Evolutionary conservation across 2,113 vertebrate species (phyloP), one percentile per base, ranked within the genome.

Genomic region (Drymodes brunneopygia): DNA sequence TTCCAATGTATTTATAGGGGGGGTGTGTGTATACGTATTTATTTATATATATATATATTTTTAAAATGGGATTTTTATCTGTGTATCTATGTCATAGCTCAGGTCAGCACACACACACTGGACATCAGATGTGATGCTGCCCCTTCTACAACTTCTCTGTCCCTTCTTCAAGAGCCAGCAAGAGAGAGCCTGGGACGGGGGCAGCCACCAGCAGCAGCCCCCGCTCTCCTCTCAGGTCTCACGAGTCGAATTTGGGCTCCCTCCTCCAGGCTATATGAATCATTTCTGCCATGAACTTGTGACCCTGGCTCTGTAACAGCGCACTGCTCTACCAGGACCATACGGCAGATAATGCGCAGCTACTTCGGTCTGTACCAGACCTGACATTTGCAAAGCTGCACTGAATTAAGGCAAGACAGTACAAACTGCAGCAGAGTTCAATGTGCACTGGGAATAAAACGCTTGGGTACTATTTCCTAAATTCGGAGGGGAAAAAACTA

Each of bases 331-430:
- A 93, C 70, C 93, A 94, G 86, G 81, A 89, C 94, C 73, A 33
- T 79, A 85, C 69, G 54, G 95, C 77, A 90, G 81, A 91, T 48
- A 87, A 95, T 24, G 64, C 6, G 1, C 94, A 81, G 90, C 75
- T 33, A 64, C 96, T 94, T 71, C 35, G 86, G 93, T 74, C 96
- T 74, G 80, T 29, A 91, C 9, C 1, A 96, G 67, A 86, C 86
- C 45, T 77, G 87, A 85, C 57, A 11, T 90, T 92, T 35, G 10
- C 45, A 94, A 96, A 96, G 93, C 92, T 97, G 95, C 89, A 62
- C 93, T 94, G 90, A 87, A 94, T 96, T 97, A 96, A 92, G 18
- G 25, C 91, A 71, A 38, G 88, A 27, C 66, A 86, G 42, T 4
- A 31, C 74, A 5, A 44, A 58, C 62, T 75, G 23, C 74, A 31